Percentiles rank a stretch among this genome's conserved stretches.
Evolutionary conservation across 2,797 vertebrate species (phyloP).

Genomic region (Microctenopoma lineatum): DNA sequence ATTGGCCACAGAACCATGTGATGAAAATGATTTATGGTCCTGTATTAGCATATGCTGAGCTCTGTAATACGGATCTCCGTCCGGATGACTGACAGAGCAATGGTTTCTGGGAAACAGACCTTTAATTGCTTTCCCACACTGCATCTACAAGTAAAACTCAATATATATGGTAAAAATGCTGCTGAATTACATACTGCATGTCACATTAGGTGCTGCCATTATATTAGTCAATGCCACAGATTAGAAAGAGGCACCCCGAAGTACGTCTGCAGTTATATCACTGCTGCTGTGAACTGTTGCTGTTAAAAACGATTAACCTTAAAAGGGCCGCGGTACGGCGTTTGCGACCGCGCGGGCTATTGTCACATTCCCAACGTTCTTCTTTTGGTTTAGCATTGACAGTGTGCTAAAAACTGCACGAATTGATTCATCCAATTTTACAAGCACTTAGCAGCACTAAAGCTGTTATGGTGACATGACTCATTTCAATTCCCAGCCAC

Average conservation of each 20-base stretch:
- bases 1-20: conserved; percentile 54
- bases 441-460: conserved; percentile 19
- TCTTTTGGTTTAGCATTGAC: conserved; percentile 13
- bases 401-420: conserved; percentile 15
- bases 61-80: conserved; percentile 19
- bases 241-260: conserved; percentile 27
- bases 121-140: conserved; percentile 5
- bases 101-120: conserved; percentile 23
- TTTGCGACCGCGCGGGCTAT: conserved; percentile 8
- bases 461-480: conserved; percentile 41
- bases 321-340: not conserved
- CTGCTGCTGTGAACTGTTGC: not conserved
- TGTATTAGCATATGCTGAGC: conserved; percentile 34
- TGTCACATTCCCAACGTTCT: conserved; percentile 2
- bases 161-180: not conserved
- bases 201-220: conserved; percentile 13
- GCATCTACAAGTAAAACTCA: not conserved
- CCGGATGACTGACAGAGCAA: conserved; percentile 27
- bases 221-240: conserved; percentile 7
- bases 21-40: conserved; percentile 57
- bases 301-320: conserved; percentile 12
- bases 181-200: not conserved
- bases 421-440: conserved; percentile 37
- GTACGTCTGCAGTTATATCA: conserved; percentile 1
- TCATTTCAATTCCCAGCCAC: conserved; percentile 55